phyloP scores from a whole-genome alignment of 2,888 invertebrate genomes.

The Liodrosophila aerea region DNA sequence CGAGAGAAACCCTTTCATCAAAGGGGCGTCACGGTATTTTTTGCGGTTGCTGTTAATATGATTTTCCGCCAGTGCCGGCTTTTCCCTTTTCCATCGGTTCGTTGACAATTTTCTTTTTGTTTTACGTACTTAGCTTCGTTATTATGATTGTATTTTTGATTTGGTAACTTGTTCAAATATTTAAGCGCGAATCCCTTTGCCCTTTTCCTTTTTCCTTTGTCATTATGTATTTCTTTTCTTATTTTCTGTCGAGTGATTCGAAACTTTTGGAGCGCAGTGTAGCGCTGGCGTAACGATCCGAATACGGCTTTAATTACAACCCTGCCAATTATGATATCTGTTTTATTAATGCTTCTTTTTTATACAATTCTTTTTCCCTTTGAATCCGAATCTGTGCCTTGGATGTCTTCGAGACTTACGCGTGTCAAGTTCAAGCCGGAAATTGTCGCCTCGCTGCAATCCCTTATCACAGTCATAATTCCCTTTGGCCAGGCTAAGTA shows the following conservation, averaged over 20 bases:
- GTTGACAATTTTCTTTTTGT: conserved; percentile 6
- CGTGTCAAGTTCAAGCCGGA: conserved; percentile 21
- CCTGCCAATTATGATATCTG: conserved; percentile 30
- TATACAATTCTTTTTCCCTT: not conserved
- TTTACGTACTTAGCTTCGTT: not conserved
- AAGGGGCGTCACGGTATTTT: conserved; percentile 60
- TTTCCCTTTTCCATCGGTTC: conserved; percentile 12
- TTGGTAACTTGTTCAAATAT: conserved; percentile 21
- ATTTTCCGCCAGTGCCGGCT: conserved; percentile 56
- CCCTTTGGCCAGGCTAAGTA: conserved; percentile 33
- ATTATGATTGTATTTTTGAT: conserved; percentile 1
- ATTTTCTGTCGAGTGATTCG: too few relatives aligned
- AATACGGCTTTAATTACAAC: conserved; percentile 36
- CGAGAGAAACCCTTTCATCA: conserved; percentile 68
- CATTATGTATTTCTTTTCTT: too few relatives aligned
- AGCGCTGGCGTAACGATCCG: conserved; percentile 2
- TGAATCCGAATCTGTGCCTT: not conserved
- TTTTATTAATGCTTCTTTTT: not conserved
- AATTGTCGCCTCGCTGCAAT: conserved; percentile 33
- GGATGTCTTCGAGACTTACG: not conserved
- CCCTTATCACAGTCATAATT: conserved; percentile 38
- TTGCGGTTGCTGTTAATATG: conserved; percentile 67
- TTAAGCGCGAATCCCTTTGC: conserved; percentile 19
- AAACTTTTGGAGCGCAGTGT: too few relatives aligned
- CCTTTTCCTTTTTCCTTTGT: not conserved